Evolutionary conservation across 64 coral and sea anemone genomes (phyloP).

Genomic region (Anthopleura sola): DNA sequence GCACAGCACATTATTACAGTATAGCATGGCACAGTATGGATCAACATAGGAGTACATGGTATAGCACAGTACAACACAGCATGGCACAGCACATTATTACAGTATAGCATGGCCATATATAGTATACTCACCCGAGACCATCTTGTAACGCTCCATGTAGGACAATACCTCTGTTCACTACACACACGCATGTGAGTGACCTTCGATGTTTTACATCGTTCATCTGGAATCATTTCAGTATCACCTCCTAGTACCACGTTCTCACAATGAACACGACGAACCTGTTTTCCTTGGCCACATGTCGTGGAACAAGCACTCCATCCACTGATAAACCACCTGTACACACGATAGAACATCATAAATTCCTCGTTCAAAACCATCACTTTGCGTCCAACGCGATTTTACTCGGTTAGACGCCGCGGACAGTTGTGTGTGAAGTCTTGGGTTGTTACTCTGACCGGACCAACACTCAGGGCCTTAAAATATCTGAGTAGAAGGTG

Average conservation of each 20-base stretch:
- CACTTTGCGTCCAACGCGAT: too few species aligned
- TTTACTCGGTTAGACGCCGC: too few species aligned
- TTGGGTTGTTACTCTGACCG: too few species aligned
- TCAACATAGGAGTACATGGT: too few species aligned
- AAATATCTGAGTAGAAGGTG: too few species aligned
- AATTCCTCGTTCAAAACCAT: too few species aligned
- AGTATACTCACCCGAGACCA: constrained; percentile 76
- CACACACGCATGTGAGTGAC: constrained; percentile 43
- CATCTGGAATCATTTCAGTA: constrained; percentile 50
- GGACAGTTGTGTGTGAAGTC: too few species aligned
- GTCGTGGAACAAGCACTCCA: constrained; percentile 53
- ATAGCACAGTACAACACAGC: background rate
- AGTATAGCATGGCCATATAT: background rate
- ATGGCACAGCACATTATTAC: background rate
- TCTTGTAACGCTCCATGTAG: constrained; percentile 30
- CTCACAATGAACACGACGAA: constrained; percentile 67
- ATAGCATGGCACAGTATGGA: background rate
- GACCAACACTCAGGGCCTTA: too few species aligned
- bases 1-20: too few species aligned
- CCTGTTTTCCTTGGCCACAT: constrained; percentile 63
- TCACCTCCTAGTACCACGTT: constrained; percentile 45
- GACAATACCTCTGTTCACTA: constrained; percentile 40
- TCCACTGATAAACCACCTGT: constrained; percentile 55
- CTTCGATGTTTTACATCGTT: constrained; percentile 47
- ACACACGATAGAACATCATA: background rate